Percentiles rank a stretch among this genome's conserved stretches.
phyloP scores from a whole-genome alignment of 1,140 invertebrate genomes.

The Laupala kohalensis region DNA sequence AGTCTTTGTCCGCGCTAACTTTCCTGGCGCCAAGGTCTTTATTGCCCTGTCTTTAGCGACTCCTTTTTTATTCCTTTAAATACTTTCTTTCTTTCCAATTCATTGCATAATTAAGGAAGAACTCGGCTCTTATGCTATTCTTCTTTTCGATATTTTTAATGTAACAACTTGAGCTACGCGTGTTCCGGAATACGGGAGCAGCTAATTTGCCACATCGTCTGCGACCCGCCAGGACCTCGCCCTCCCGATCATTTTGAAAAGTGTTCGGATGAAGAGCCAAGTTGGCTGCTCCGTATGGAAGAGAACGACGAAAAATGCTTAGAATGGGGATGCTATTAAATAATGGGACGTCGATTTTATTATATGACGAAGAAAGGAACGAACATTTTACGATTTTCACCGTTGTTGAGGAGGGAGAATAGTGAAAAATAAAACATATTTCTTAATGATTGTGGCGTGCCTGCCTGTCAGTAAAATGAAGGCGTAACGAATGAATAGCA shows the following conservation, averaged over 20 bases:
- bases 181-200: not conserved
- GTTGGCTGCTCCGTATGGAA: not conserved
- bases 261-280: not conserved
- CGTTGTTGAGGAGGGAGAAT: no score
- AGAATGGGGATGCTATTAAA: not conserved
- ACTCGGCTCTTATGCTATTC: not conserved
- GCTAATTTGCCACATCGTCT: not conserved
- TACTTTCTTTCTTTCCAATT: conserved; percentile 2
- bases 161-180: not conserved
- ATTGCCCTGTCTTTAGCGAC: not conserved
- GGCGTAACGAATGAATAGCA: no score
- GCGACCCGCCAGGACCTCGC: not conserved
- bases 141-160: not conserved
- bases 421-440: no score
- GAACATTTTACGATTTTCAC: not conserved
- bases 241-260: not conserved
- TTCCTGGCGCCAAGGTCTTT: not conserved
- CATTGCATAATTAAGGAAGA: conserved; percentile 2
- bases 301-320: not conserved
- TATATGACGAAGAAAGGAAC: not conserved
- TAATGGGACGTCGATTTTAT: not conserved
- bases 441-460: no score
- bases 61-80: not conserved
- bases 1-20: not conserved
- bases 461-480: no score